Evolutionary conservation across 2,113 vertebrate genomes (phyloP).

Genomic region (Pampusana beccarii): DNA sequence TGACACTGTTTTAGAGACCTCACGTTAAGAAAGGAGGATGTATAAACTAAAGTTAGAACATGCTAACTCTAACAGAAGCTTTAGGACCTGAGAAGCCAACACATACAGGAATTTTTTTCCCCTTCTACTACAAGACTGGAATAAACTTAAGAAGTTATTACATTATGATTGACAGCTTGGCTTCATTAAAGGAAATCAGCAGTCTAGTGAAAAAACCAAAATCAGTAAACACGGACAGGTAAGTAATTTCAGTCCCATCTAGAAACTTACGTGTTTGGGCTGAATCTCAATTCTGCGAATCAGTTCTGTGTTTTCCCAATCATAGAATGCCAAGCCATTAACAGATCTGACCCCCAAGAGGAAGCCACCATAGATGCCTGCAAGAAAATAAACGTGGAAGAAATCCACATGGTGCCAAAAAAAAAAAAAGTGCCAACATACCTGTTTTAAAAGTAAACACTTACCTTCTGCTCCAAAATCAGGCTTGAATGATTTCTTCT

Average conservation of each 20-base stretch:
- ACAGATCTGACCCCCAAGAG: conserved; percentile 93
- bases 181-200: background rate
- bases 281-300: conserved; percentile 98
- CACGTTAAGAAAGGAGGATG: background rate
- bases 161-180: background rate
- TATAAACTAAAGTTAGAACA: background rate
- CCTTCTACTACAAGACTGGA: background rate
- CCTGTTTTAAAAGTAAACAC: background rate
- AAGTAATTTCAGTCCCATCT: background rate
- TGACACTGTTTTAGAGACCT: background rate
- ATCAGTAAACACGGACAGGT: background rate
- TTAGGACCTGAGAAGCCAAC: background rate
- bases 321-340: conserved; percentile 96
- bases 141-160: background rate
- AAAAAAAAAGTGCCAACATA: background rate
- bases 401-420: background rate
- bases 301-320: conserved; percentile 97
- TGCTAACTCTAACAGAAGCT: background rate
- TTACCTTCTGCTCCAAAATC: conserved; percentile 98
- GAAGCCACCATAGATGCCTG: conserved; percentile 97
- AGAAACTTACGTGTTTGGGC: conserved; percentile 89
- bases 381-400: background rate
- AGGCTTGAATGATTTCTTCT: conserved; percentile 98
- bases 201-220: background rate
- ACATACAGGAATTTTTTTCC: background rate